Percentiles rank a stretch among this genome's conserved stretches.
These are phyloP conservation scores for Thamnophis sirtalis DNA, from an alignment of 2,113 vertebrate genomes.

Conservation along the genomic window DNA sequence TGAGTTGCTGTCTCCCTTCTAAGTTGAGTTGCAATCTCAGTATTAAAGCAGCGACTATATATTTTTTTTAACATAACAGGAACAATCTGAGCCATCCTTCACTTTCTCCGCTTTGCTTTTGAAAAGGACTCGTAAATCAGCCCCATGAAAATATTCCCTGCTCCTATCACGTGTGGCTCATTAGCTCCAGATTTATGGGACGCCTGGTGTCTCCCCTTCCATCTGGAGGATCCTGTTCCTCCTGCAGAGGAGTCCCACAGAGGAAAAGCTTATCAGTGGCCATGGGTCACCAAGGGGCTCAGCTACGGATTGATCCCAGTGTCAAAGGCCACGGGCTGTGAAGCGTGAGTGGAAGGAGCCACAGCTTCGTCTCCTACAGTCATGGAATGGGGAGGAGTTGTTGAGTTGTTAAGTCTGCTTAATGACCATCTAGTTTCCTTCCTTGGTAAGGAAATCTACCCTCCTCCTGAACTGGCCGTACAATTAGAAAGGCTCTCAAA, in stretches of 20 bases:
- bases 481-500: too few relatives aligned
- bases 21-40: neutral
- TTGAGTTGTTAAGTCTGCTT: neutral
- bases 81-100: conserved; percentile 2
- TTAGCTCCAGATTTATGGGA: conserved; percentile 42
- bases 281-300: neutral
- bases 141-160: conserved; percentile 2
- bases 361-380: neutral
- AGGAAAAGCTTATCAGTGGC: neutral
- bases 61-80: neutral
- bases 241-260: neutral
- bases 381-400: neutral
- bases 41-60: neutral
- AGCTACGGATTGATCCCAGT: neutral
- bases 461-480: neutral
- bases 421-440: too few relatives aligned
- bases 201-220: neutral
- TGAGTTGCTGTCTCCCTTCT: neutral
- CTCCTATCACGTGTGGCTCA: conserved; percentile 32
- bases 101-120: conserved; percentile 51
- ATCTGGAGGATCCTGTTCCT: neutral
- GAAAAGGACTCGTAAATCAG: conserved; percentile 38
- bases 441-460: neutral
- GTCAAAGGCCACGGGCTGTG: neutral
- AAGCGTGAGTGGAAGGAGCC: neutral